Conservation (phyloP, 1,140 invertebrate genomes). For the Acyrthosiphon pisum region DNA sequence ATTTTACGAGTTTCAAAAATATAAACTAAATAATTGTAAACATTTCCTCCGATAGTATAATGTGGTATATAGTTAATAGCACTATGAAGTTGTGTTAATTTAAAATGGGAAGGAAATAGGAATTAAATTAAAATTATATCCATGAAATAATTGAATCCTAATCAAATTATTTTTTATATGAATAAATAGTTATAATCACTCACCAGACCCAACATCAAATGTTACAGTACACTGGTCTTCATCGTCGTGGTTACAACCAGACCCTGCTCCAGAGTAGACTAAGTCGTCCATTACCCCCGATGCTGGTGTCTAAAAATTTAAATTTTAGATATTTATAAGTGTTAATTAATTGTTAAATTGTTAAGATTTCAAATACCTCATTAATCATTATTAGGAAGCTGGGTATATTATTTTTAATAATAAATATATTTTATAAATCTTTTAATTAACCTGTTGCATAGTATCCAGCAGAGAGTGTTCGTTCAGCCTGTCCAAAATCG, state of each 20-base stretch:
- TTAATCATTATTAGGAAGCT: not conserved
- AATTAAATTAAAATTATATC: not conserved
- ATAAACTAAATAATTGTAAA: not conserved
- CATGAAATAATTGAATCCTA: not conserved
- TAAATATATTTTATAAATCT: not conserved
- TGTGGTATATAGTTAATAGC: too few species aligned
- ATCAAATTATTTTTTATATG: not conserved
- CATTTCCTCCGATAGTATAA: not conserved
- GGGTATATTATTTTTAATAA: not conserved
- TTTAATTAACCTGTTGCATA: constrained; percentile 77
- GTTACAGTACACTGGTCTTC: constrained; percentile 85
- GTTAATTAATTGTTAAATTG: not conserved
- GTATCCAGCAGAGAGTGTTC: constrained; percentile 68
- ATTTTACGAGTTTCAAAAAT: not conserved
- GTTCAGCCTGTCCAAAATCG: constrained; percentile 71
- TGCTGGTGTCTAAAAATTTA: constrained; percentile 75
- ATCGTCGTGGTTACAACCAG: constrained; percentile 84
- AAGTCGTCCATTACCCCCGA: constrained; percentile 83
- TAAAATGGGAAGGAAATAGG: not conserved
- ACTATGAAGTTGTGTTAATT: not conserved
- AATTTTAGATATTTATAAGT: not conserved
- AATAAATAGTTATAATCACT: constrained; percentile 58
- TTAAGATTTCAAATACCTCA: not conserved
- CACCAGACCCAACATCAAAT: constrained; percentile 79
- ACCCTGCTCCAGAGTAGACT: constrained; percentile 87